Conservation (phyloP, 2,888 invertebrate genomes). For the Merodon equestris region DNA sequence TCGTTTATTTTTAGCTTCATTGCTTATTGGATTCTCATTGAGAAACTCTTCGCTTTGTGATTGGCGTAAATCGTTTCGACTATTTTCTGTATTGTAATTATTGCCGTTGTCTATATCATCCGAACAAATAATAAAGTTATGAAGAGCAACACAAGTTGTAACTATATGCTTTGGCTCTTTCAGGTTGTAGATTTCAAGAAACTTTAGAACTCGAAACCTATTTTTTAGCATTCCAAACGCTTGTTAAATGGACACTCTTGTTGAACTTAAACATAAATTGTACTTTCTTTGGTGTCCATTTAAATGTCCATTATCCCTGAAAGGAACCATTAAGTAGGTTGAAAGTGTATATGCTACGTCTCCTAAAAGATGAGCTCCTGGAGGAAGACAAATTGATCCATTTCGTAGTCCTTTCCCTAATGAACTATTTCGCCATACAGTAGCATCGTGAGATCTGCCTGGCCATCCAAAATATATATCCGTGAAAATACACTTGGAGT, state of each 20-base stretch:
- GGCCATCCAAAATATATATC: conserved; percentile 15
- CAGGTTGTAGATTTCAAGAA: conserved; percentile 5
- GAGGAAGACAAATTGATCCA: conserved; percentile 4
- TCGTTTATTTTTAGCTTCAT: conserved; percentile 11
- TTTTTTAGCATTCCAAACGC: conserved; percentile 15
- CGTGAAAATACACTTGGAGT: conserved; percentile 3
- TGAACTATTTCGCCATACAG: background rate
- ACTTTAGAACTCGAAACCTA: conserved; percentile 13
- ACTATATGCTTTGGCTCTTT: background rate
- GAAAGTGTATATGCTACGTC: background rate
- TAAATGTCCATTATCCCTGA: conserved; percentile 5
- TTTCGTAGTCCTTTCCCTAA: conserved; percentile 3
- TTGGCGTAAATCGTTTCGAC: conserved; percentile 9
- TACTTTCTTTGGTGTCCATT: conserved; percentile 3
- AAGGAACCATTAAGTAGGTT: conserved; percentile 1
- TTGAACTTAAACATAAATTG: conserved; percentile 6
- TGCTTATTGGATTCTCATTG: conserved; percentile 11
- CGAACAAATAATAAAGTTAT: conserved; percentile 8
- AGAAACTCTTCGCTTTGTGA: conserved; percentile 1
- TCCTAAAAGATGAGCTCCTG: background rate
- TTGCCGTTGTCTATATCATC: conserved; percentile 5
- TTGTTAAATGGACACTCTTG: conserved; percentile 4
- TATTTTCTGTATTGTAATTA: conserved; percentile 12
- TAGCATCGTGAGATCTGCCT: conserved; percentile 4
- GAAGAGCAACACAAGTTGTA: conserved; percentile 3